Base-by-base conservation (phyloP, 2,113 vertebrate genomes). In the Diphyllodes magnificus region DNA sequence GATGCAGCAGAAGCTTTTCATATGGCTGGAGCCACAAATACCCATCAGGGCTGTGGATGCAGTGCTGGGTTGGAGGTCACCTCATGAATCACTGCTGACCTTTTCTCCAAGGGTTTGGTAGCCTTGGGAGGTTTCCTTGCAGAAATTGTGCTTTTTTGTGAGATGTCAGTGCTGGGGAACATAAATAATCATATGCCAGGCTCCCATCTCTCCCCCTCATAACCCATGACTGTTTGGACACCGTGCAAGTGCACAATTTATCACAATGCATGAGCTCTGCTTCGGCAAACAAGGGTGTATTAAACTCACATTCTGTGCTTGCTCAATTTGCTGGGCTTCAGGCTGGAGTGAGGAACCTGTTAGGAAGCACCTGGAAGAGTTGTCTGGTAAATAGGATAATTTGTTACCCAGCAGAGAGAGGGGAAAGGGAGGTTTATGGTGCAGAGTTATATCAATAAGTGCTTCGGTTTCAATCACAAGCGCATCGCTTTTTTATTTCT, bases 401-500 rank as follows among this genome's bases (percentile, higher is more conserved):
- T 89, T 96, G 94, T 92, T 89, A 90, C 50, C 30, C 1, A 13
- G 91, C 82, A 87, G 71, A 37, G 40, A 93, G 59, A 77, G 81
- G 72, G 11, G 60, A 77, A 30, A 78, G 63, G 64, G 77, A 90
- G 44, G 31, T 88, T 94, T 90, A 49, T 1, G 25, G 42, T 54
- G 45, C 49, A 93, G 60, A 82, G 51, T 19, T 83, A 2, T 95
- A 81, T 96, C 96, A 97, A 71, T 87, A 93, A 92, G 51, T 87
- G 89, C 49, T 77, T 83, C 13, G 77, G 57, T 90, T 96, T 97
- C 96, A 95, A 91, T 96, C 84, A 94, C 57, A 50, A 94, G 57
- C 17, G 63, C 95, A 92, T 87, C 20, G 25, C 69, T 93, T 84
- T 92, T 95, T 86, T 92, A 95, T 94, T 93, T 73, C 89, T 91